A percentile compares a stretch with the other conserved stretches of the same genome.
Conservation (phyloP, 1,140 invertebrate species). For the Druon quercuslanigerum region DNA sequence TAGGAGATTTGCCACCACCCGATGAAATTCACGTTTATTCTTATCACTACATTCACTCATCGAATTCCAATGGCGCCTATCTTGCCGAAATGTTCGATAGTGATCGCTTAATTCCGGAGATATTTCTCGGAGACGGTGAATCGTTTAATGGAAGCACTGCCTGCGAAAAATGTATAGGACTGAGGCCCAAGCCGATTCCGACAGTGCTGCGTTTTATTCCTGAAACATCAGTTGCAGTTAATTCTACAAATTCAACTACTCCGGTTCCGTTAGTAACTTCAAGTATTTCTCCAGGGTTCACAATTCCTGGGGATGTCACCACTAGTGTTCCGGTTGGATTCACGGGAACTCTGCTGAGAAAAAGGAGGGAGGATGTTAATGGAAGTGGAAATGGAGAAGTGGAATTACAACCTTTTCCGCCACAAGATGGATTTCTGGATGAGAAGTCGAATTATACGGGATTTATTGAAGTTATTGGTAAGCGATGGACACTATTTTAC, state of each 20-base stretch:
- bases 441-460: constrained; percentile 87
- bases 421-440: constrained; percentile 84
- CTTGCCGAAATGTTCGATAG: constrained; percentile 88
- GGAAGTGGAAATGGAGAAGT: constrained; percentile 40
- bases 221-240: constrained; percentile 43
- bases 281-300: constrained; percentile 3
- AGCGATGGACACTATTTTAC: constrained; percentile 43
- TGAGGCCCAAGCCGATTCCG: constrained; percentile 71
- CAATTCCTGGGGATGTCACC: background rate
- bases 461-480: constrained; percentile 88
- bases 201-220: constrained; percentile 65
- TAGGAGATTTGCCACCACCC: constrained; percentile 81
- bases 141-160: constrained; percentile 67
- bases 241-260: constrained; percentile 43
- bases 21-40: constrained; percentile 81
- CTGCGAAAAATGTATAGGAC: constrained; percentile 76
- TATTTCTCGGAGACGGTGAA: constrained; percentile 82
- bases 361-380: constrained; percentile 60
- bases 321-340: constrained; percentile 24
- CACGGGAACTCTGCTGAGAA: constrained; percentile 38
- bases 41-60: constrained; percentile 84
- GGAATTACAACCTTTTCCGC: constrained; percentile 50
- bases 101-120: constrained; percentile 76
- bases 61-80: constrained; percentile 82
- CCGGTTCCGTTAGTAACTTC: constrained; percentile 7